These are phyloP conservation scores for Acronicta leporina DNA, from an alignment of 2,888 invertebrate species.

Conservation along the genomic window DNA sequence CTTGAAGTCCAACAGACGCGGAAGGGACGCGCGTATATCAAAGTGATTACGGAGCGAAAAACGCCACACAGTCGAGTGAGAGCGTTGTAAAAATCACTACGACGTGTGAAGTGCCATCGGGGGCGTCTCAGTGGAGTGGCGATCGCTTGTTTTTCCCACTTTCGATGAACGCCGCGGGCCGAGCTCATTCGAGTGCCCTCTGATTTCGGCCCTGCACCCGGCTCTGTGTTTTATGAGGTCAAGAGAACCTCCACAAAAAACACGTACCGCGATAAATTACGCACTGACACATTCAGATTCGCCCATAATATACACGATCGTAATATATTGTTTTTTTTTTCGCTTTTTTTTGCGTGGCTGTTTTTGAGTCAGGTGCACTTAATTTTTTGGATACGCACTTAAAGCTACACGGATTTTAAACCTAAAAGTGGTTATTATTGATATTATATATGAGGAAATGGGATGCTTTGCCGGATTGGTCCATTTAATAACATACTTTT, in stretches of 20 bases:
- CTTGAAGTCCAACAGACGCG: slow-evolving; percentile 53
- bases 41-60: slow-evolving; percentile 83
- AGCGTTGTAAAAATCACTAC: slow-evolving; percentile 88
- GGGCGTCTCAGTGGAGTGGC: slow-evolving; percentile 84
- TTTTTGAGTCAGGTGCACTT: slow-evolving; percentile 61
- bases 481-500: too few species aligned
- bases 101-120: slow-evolving; percentile 87
- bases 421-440: not conserved
- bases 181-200: slow-evolving; percentile 79
- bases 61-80: slow-evolving; percentile 79
- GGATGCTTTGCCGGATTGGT: too few species aligned
- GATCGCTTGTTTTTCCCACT: slow-evolving; percentile 89
- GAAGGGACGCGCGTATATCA: slow-evolving; percentile 74
- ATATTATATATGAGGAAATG: too few species aligned
- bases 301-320: slow-evolving; percentile 85
- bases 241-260: slow-evolving; percentile 87
- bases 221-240: slow-evolving; percentile 88
- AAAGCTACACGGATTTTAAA: not conserved
- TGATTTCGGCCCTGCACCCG: slow-evolving; percentile 79
- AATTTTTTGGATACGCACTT: slow-evolving; percentile 42
- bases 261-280: slow-evolving; percentile 86
- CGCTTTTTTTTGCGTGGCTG: slow-evolving; percentile 57
- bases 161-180: slow-evolving; percentile 81
- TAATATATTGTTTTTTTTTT: slow-evolving; percentile 83
- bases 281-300: slow-evolving; percentile 89